Percentiles rank a stretch among this genome's conserved stretches.
These are phyloP conservation scores for Epinotia nisella DNA, from an alignment of 2,888 invertebrate species.

Conservation along the genomic window DNA sequence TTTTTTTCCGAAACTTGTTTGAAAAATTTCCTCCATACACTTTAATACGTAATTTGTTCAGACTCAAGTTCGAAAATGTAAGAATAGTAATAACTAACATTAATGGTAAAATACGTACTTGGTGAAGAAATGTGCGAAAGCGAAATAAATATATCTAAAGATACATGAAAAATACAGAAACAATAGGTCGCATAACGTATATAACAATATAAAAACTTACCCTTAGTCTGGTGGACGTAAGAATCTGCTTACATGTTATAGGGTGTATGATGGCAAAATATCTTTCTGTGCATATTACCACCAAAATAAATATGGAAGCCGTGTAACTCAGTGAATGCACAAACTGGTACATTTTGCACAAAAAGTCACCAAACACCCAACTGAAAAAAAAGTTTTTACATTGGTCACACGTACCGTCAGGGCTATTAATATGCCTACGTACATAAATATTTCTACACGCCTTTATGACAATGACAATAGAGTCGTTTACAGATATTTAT, in stretches of 20 bases:
- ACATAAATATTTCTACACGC: no score
- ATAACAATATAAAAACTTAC: slow-evolving; percentile 76
- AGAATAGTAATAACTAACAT: no score
- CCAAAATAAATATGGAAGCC: slow-evolving; percentile 94
- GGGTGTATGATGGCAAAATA: slow-evolving; percentile 95
- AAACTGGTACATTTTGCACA: slow-evolving; percentile 97
- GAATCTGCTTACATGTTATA: slow-evolving; percentile 92
- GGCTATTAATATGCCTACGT: no score
- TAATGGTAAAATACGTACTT: no score
- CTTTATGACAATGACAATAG: no score
- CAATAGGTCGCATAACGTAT: background rate
- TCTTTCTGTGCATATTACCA: slow-evolving; percentile 94
- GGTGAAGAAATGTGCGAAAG: no score
- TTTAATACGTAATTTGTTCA: background rate
- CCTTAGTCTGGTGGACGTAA: slow-evolving; percentile 90
- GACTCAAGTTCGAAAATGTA: no score
- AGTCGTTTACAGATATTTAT: no score
- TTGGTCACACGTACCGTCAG: no score
- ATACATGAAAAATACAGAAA: no score
- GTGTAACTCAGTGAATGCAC: slow-evolving; percentile 95
- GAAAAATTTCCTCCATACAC: background rate
- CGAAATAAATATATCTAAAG: no score
- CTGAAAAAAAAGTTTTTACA: slow-evolving; percentile 77
- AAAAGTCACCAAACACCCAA: slow-evolving; percentile 92
- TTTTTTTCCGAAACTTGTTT: background rate